These are phyloP conservation scores for Metaphire vulgaris DNA, from an alignment of 1,140 invertebrate genomes.

Conservation along the genomic window DNA sequence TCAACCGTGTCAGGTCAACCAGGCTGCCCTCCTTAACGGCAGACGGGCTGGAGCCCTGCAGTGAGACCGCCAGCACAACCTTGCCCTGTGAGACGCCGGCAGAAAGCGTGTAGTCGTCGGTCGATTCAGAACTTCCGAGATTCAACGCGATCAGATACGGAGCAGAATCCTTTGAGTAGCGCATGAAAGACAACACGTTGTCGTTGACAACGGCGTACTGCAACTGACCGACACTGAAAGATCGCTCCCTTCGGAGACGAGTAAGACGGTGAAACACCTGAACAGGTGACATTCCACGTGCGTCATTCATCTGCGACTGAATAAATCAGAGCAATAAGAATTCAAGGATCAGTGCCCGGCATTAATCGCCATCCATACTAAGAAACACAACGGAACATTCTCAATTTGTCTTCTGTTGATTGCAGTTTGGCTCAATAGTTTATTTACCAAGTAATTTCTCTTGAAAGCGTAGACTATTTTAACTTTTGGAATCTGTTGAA, in stretches of 20 bases:
- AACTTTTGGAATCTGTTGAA: too few species aligned
- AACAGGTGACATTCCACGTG: slow-evolving; percentile 29
- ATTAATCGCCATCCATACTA: too few species aligned
- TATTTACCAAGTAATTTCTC: too few species aligned
- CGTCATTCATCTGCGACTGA: background rate
- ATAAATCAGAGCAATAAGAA: too few species aligned
- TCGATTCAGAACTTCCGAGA: slow-evolving; percentile 34
- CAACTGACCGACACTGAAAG: slow-evolving; percentile 43
- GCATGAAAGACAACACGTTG: slow-evolving; percentile 30
- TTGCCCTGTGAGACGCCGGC: slow-evolving; percentile 32
- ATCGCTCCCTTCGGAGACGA: slow-evolving; percentile 34
- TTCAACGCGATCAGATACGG: slow-evolving; percentile 44
- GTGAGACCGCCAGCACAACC: slow-evolving; percentile 34
- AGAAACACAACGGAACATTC: too few species aligned
- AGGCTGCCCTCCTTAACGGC: slow-evolving; percentile 33
- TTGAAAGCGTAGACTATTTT: too few species aligned
- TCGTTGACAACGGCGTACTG: slow-evolving; percentile 34
- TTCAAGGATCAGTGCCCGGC: too few species aligned
- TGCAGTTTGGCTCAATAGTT: too few species aligned
- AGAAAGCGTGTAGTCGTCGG: slow-evolving; percentile 33
- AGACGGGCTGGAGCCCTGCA: slow-evolving; percentile 33
- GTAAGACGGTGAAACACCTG: slow-evolving; percentile 39
- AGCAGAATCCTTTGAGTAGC: slow-evolving; percentile 2
- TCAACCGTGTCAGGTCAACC: slow-evolving; percentile 33
- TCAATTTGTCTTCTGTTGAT: too few species aligned